These are phyloP conservation scores for Mystacides longicornis DNA, from an alignment of 2,888 invertebrate genomes.

Conservation along the genomic window DNA sequence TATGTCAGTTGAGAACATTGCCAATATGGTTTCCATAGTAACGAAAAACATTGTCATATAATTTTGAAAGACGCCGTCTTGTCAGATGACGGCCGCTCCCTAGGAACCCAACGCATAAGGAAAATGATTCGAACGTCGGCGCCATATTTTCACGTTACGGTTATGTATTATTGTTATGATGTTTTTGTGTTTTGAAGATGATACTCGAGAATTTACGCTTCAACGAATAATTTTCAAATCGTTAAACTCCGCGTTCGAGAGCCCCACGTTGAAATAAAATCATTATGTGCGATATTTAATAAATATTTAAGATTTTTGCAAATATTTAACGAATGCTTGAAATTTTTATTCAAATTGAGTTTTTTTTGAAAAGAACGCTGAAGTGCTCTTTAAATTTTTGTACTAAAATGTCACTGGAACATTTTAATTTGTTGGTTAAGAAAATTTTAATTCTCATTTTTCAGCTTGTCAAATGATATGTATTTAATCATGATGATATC, in stretches of 20 bases:
- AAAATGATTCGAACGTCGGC: constrained; percentile 2
- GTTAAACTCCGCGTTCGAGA: not conserved
- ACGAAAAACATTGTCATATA: too few relatives aligned
- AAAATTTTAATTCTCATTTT: too few relatives aligned
- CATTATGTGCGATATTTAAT: too few relatives aligned
- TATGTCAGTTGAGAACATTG: too few relatives aligned
- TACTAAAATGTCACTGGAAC: not conserved
- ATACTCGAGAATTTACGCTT: not conserved
- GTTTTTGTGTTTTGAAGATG: too few relatives aligned
- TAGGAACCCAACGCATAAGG: too few relatives aligned
- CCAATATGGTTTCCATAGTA: too few relatives aligned
- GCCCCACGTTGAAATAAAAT: not conserved
- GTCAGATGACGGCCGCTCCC: too few relatives aligned
- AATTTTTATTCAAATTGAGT: not conserved
- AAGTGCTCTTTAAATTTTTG: not conserved
- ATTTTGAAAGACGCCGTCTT: too few relatives aligned
- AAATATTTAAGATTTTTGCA: not conserved
- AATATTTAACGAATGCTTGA: not conserved
- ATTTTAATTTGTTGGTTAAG: too few relatives aligned
- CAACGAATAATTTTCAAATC: not conserved
- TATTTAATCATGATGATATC: too few relatives aligned
- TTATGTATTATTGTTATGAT: not conserved
- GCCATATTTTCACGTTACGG: not conserved
- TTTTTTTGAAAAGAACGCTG: not conserved
- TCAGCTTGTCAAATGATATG: too few relatives aligned